Conservation (phyloP, 2,113 vertebrate genomes). For the Indri indri region DNA sequence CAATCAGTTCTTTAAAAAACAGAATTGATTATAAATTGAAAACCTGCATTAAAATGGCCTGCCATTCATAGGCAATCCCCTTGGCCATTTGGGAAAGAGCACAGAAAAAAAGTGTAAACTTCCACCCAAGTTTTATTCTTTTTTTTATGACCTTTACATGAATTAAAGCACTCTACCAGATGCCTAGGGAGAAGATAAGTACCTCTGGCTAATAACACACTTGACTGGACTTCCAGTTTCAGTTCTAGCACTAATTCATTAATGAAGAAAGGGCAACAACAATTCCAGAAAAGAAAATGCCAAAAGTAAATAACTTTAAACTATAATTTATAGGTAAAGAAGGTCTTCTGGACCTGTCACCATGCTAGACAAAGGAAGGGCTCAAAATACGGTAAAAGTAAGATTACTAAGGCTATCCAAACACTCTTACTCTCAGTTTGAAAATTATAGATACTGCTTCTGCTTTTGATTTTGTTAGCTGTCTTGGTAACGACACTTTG, state of each 20-base stretch:
- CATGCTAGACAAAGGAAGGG: not conserved
- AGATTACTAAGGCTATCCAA: not conserved
- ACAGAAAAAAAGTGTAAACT: constrained; percentile 8
- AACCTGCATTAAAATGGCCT: not conserved
- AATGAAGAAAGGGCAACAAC: not conserved
- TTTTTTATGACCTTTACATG: constrained; percentile 24
- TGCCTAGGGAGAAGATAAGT: not conserved
- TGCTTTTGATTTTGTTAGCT: constrained; percentile 30
- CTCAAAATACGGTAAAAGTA: not conserved
- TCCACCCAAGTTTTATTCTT: not conserved
- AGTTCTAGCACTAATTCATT: not conserved
- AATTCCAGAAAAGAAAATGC: constrained; percentile 29
- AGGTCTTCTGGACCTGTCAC: not conserved
- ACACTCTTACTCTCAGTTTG: not conserved
- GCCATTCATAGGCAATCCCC: not conserved
- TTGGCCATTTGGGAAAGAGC: not conserved
- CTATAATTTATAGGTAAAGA: not conserved
- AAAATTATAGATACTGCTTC: not conserved
- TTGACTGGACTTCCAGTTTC: not conserved
- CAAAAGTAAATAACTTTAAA: not conserved
- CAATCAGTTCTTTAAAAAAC: not conserved
- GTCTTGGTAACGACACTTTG: not conserved
- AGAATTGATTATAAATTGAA: not conserved
- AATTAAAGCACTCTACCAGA: not conserved
- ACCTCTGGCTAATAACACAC: not conserved